A percentile compares a stretch with the other conserved stretches of the same genome.
These are phyloP conservation scores for Chironomus striatipennis DNA, from an alignment of 1,140 invertebrate species.

Conservation along the genomic window DNA sequence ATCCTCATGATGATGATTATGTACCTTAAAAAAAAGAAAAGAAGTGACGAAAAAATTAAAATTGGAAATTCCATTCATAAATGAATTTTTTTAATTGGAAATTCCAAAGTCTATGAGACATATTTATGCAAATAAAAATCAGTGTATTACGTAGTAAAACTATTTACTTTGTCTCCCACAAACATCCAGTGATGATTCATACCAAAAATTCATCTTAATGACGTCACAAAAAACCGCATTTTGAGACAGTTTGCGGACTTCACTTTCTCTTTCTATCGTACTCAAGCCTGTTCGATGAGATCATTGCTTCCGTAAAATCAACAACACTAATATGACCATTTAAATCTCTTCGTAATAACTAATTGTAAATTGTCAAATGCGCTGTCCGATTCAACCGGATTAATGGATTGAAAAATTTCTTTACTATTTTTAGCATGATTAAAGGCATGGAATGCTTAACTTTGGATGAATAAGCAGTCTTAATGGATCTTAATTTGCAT, in stretches of 20 bases:
- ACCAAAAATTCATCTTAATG: neutral
- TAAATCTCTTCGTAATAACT: too few relatives aligned
- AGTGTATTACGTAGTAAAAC: neutral
- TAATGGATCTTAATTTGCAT: too few relatives aligned
- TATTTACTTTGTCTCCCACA: too few relatives aligned
- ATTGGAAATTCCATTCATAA: neutral
- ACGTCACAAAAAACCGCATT: constrained; percentile 5
- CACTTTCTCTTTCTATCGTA: constrained; percentile 1
- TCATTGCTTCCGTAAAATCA: too few relatives aligned
- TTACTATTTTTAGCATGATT: too few relatives aligned
- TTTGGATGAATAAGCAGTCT: too few relatives aligned
- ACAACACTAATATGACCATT: too few relatives aligned
- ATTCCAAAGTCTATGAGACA: neutral
- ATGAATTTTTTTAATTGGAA: neutral
- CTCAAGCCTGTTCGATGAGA: too few relatives aligned
- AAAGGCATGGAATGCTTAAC: too few relatives aligned
- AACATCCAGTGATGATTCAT: neutral
- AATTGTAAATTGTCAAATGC: too few relatives aligned
- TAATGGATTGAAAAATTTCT: too few relatives aligned
- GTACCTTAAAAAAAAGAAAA: neutral
- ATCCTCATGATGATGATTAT: neutral
- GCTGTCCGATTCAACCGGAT: too few relatives aligned
- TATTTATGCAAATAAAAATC: neutral
- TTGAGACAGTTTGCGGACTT: neutral
- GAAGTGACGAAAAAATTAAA: neutral